Base-by-base conservation (phyloP, 1,140 invertebrate species). In the Araneus ventricosus region DNA sequence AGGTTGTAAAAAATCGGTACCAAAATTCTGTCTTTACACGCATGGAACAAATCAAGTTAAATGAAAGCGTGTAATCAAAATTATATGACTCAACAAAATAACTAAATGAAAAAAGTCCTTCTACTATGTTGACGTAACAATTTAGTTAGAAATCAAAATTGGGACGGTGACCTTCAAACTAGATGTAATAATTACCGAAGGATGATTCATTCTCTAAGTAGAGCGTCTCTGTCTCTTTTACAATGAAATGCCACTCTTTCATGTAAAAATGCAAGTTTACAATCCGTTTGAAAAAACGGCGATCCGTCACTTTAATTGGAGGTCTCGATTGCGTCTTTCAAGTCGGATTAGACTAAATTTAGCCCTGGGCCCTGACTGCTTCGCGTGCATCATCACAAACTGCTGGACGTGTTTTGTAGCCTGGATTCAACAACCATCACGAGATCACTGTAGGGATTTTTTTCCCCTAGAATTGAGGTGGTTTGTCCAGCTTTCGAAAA, bases 231-330 rank as follows among this genome's bases (percentile, higher is more conserved):
- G 4, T 34, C 4, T 37, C 20, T 37, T 30, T 37, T 37, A 34
- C 70, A 75, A 75, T 75, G 70, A 75, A 75, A 75, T 34, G 59
- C 24, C n/a, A n/a, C 59, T 63, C 59, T 63, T 63, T 63, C 59
- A 22, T 24, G 59, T 24, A 75, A 30, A 30, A 75, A 75, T 37
- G 30, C 3, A 20, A 75, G 27, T 75, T 75, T 75, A 10, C 4
- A 75, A 75, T 37, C 34, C 20, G 3, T 1, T 34, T 5, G 20
- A 75, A 75, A 75, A 75, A 75, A 4, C 5, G 17, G 4, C 6
- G 10, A 75, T 75, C 70, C 6, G 37, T 75, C 70, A 75, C 34
- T 4, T 37, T 75, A 75, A 75, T 75, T 75, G 30, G 70, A 4
- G 70, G 4, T 75, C 63, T 67, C 63, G 27, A 67, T 67, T 59